These are phyloP conservation scores for Grammomys dolichurus DNA, from an alignment of 2,113 vertebrate species.

Conservation along the genomic window DNA sequence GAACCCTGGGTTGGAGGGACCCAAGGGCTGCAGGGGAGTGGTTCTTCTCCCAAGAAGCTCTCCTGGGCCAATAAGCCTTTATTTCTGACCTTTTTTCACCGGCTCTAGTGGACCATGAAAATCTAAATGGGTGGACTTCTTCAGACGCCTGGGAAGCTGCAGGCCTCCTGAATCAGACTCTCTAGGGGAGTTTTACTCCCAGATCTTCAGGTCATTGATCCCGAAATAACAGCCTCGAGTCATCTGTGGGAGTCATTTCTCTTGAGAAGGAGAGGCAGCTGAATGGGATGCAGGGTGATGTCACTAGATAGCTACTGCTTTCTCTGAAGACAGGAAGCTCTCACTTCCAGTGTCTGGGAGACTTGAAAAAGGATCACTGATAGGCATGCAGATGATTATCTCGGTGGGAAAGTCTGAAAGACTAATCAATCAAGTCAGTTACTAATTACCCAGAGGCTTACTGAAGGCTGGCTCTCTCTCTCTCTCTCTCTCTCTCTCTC, in stretches of 20 bases:
- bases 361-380: background rate
- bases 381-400: background rate
- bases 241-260: constrained; percentile 69
- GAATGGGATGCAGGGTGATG: background rate
- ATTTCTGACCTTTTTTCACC: constrained; percentile 87
- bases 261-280: constrained; percentile 46
- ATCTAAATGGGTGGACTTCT: constrained; percentile 83
- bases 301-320: background rate
- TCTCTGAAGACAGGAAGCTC: constrained; percentile 9
- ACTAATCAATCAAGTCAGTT: background rate
- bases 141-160: constrained; percentile 86
- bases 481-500: background rate
- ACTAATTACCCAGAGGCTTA: background rate
- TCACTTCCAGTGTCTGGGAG: background rate
- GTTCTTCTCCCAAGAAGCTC: constrained; percentile 82
- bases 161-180: constrained; percentile 85
- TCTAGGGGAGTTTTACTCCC: constrained; percentile 85
- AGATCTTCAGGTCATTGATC: constrained; percentile 85
- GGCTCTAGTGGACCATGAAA: constrained; percentile 88
- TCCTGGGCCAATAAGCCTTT: constrained; percentile 88
- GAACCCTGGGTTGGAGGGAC: constrained; percentile 81
- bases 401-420: constrained; percentile 22
- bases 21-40: constrained; percentile 68
- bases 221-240: constrained; percentile 74
- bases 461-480: background rate